phyloP scores from a whole-genome alignment of 2,797 vertebrate genomes.

The Cryptoblepharus egeriae region DNA sequence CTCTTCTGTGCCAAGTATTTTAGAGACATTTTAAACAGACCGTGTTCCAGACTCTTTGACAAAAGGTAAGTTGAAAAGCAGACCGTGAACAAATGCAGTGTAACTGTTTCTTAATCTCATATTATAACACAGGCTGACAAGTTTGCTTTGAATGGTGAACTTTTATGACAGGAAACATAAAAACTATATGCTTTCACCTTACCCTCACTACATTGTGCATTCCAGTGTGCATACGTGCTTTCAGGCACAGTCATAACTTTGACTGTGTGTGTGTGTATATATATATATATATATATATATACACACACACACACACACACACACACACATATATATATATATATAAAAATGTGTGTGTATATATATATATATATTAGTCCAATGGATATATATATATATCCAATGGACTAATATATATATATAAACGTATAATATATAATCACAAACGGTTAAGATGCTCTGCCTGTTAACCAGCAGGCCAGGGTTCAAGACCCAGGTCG shows the following conservation, averaged over 20 bases:
- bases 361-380: too few relatives aligned
- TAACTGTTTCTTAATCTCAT: neutral
- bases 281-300: neutral
- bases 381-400: too few relatives aligned
- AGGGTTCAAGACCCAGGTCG: too few relatives aligned
- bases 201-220: neutral
- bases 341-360: too few relatives aligned
- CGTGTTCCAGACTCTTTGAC: neutral
- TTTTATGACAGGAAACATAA: neutral
- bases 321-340: too few relatives aligned
- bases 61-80: neutral
- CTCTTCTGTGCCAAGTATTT: neutral
- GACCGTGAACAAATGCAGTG: neutral
- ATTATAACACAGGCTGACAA: neutral
- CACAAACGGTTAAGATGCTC: too few relatives aligned
- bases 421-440: too few relatives aligned
- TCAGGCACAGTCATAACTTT: neutral
- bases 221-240: neutral
- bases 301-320: too few relatives aligned
- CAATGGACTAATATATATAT: too few relatives aligned
- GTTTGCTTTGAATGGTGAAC: neutral
- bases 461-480: too few relatives aligned
- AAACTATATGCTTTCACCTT: neutral
- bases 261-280: too few relatives aligned
- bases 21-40: neutral